Base-by-base conservation (phyloP, 2,797 vertebrate genomes). In the Philypnodon macrostomus region DNA sequence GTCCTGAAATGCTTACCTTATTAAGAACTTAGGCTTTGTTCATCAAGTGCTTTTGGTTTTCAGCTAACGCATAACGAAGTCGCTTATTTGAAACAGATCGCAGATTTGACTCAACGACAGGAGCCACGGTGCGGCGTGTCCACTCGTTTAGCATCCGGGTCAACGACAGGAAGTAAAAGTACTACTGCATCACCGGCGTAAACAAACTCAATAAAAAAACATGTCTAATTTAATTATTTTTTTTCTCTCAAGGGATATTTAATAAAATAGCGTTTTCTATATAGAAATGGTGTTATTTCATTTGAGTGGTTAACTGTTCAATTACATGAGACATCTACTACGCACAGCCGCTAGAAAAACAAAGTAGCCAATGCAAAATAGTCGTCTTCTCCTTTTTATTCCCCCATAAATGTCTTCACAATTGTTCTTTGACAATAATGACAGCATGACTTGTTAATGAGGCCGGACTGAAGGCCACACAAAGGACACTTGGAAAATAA, bases 401-500 rank as follows among this genome's bases (percentile, higher is more conserved):
- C 54, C 62, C 75, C 72, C 63, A 63, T 77, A 73, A 75, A 81
- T 52, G 63, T 84, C 78, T 82, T 63, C 63, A 87, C 79, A 83
- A 82, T 86, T 56, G 72, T 63, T 73, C 37, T 71, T 58, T 75
- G 78, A 80, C n/a, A n/a, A n/a, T 67, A 53, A 63, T 59, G 65
- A 73, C 70, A 30, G 53, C 59, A 52, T 38, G 66, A 53, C 75
- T 65, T 47, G 36, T 23, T 21, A 38, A 9, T 13, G 12, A 47
- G 64, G 72, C 73, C 52, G 6, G 27, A 47, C 63, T 51, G 34
- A 75, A 77, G 70, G 74, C 67, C 53, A 73, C 78, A 88, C 77
- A 75, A 89, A 89, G 88, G 87, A 81, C 89, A 88, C 87, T 85
- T 88, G 58, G 63, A 82, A 61, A 71, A 60, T 14, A 35, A 71